Percentiles rank a stretch among this genome's conserved stretches.
phyloP scores from a whole-genome alignment of 2,113 vertebrate species.

The Brachyhypopomus occidentalis region DNA sequence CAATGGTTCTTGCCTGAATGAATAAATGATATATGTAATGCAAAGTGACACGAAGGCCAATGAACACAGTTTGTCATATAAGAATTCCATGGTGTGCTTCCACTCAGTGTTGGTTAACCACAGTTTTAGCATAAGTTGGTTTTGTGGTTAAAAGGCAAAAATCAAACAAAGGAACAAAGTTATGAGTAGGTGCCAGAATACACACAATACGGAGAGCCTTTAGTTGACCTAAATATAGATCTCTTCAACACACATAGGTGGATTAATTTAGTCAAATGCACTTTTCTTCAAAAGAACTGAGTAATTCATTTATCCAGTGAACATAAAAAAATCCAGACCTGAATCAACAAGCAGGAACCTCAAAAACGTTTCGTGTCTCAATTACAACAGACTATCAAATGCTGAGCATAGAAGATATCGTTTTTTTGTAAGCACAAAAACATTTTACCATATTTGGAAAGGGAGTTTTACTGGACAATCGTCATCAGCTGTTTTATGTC shows the following conservation, averaged over 20 bases:
- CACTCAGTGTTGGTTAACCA: constrained; percentile 40
- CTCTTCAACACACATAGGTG: constrained; percentile 21
- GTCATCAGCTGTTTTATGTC: constrained; percentile 43
- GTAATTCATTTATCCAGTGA: neutral
- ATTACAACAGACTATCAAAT: constrained; percentile 1
- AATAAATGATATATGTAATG: constrained; percentile 16
- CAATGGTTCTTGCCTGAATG: constrained; percentile 13
- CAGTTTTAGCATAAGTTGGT: constrained; percentile 44
- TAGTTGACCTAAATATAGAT: neutral
- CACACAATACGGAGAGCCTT: constrained; percentile 2
- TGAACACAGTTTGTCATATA: constrained; percentile 46
- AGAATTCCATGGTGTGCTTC: constrained; percentile 34
- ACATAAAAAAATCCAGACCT: neutral
- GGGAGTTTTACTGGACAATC: neutral
- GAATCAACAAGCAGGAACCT: constrained; percentile 1
- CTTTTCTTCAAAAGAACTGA: neutral
- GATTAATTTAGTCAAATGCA: neutral
- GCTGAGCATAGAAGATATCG: neutral
- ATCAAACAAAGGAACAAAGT: constrained; percentile 34
- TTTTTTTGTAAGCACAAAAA: neutral
- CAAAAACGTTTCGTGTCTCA: neutral
- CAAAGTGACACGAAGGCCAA: constrained; percentile 19
- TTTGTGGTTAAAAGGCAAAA: constrained; percentile 43
- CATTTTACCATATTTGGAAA: neutral
- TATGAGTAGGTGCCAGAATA: constrained; percentile 35